Evolutionary conservation across 2,113 vertebrate genomes (phyloP).

Genomic region (Accipiter cooperii): DNA sequence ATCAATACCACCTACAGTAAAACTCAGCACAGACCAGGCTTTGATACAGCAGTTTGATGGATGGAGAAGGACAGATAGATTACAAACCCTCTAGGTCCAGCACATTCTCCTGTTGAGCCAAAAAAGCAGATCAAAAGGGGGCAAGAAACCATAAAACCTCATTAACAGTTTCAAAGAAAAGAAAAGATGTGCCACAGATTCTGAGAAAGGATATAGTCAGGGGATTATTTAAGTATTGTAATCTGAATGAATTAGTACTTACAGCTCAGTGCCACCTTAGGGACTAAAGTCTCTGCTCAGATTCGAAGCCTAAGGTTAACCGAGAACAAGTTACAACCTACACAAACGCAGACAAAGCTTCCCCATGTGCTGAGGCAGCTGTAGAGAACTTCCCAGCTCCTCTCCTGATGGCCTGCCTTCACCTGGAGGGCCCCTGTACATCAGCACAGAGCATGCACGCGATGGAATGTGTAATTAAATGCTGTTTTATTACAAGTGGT

Average conservation of each 20-base stretch:
- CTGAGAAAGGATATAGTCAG: background rate
- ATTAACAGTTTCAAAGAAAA: background rate
- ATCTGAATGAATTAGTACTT: background rate
- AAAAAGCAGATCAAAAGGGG: background rate
- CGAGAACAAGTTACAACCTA: background rate
- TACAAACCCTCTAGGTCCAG: background rate
- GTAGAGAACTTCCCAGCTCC: background rate
- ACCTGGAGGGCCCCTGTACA: background rate
- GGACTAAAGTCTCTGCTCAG: background rate
- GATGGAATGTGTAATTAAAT: background rate
- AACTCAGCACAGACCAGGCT: background rate
- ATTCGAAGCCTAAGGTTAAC: background rate
- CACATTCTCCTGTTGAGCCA: background rate
- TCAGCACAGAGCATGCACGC: background rate
- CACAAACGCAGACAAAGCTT: background rate
- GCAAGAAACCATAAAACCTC: background rate
- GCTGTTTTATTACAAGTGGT: background rate
- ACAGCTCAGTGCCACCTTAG: background rate
- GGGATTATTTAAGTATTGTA: background rate
- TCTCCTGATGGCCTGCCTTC: background rate
- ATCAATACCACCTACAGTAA: background rate
- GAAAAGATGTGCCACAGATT: background rate
- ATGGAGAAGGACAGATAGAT: background rate
- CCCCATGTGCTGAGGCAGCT: background rate
- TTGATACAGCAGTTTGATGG: background rate